A percentile compares a stretch with the other conserved stretches of the same genome.
Evolutionary conservation across 2,888 invertebrate genomes (phyloP).

Genomic region (Cosmia trapezina): DNA sequence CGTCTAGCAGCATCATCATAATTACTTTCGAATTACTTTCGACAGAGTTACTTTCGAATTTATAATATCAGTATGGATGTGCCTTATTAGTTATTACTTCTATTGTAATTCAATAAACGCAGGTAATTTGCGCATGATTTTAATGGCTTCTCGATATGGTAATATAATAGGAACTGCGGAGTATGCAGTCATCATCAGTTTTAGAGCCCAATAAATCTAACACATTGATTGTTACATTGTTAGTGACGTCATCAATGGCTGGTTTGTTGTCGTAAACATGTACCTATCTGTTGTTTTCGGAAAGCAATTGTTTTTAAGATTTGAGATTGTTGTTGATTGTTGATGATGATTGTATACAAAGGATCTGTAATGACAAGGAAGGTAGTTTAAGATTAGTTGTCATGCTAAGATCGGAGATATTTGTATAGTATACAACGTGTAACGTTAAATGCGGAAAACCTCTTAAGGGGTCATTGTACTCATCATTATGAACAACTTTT

Average conservation of each 20-base stretch:
- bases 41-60: too few species aligned
- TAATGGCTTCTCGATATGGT: slow-evolving; percentile 48
- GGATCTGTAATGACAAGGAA: background rate
- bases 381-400: background rate
- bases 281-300: background rate
- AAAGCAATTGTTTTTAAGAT: slow-evolving; percentile 1
- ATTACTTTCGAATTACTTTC: too few species aligned
- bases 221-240: slow-evolving; percentile 2
- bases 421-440: too few species aligned
- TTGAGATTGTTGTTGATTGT: background rate
- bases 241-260: slow-evolving; percentile 12
- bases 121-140: slow-evolving; percentile 33
- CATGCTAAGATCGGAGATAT: too few species aligned
- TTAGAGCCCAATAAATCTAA: slow-evolving; percentile 42
- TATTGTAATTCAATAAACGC: slow-evolving; percentile 16
- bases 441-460: too few species aligned
- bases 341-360: background rate
- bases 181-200: slow-evolving; percentile 46
- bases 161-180: slow-evolving; percentile 37
- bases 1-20: too few species aligned
- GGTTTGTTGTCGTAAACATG: background rate
- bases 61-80: too few species aligned
- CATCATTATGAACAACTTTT: too few species aligned
- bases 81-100: background rate
- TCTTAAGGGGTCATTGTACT: too few species aligned